phyloP scores from a whole-genome alignment of 2,888 invertebrate genomes.

The Drosophila monieri region DNA sequence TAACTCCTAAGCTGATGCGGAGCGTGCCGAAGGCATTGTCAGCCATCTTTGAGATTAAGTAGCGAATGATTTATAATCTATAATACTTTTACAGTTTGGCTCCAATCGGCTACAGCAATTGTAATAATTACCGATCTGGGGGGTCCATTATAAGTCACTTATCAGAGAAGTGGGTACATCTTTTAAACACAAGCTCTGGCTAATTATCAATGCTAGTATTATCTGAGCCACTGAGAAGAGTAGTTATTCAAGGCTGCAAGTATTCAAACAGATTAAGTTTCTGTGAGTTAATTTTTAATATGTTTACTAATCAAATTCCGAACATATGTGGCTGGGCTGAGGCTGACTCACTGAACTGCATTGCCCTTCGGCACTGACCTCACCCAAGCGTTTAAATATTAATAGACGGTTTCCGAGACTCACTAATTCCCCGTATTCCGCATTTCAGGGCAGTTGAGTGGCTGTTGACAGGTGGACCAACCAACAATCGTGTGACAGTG shows the following conservation, averaged over 20 bases:
- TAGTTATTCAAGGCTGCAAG: background rate
- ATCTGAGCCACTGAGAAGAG: background rate
- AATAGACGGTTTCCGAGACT: constrained; percentile 26
- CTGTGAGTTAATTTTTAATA: constrained; percentile 26
- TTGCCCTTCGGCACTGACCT: constrained; percentile 60
- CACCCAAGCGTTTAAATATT: constrained; percentile 44
- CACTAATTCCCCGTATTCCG: constrained; percentile 37
- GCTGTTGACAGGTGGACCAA: constrained; percentile 32
- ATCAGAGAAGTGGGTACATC: too few relatives aligned
- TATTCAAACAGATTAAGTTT: constrained; percentile 3
- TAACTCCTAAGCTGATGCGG: constrained; percentile 25
- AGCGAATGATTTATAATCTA: constrained; percentile 3
- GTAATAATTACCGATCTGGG: background rate
- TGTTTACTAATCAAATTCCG: constrained; percentile 7
- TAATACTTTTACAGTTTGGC: background rate
- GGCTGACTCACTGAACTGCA: constrained; percentile 20
- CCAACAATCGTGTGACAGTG: constrained; percentile 50
- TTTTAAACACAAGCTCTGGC: background rate
- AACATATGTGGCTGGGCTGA: constrained; percentile 16
- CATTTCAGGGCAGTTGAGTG: constrained; percentile 25
- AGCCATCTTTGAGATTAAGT: constrained; percentile 1
- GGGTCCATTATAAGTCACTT: background rate
- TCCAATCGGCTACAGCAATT: background rate
- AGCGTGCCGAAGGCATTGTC: constrained; percentile 4
- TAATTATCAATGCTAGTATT: background rate